phyloP scores from a whole-genome alignment of 2,888 invertebrate genomes.

The Drosophila engyochracea region DNA sequence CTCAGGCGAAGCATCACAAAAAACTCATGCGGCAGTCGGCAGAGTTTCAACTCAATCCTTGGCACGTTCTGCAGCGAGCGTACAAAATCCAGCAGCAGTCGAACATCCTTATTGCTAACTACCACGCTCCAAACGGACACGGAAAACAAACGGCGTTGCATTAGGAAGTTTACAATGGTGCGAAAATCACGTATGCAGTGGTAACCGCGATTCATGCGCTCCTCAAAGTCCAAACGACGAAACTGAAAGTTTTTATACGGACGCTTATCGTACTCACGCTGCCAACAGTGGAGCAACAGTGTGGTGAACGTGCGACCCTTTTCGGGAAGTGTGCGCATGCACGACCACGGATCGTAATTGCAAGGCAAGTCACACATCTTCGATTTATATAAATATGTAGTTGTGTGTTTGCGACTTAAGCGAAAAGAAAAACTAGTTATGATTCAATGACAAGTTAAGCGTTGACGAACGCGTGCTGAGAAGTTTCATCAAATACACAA shows the following conservation, averaged over 20 bases:
- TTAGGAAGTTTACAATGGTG: constrained; percentile 72
- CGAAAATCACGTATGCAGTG: constrained; percentile 70
- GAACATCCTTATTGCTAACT: constrained; percentile 40
- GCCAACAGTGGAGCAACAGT: constrained; percentile 83
- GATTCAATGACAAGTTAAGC: constrained; percentile 5
- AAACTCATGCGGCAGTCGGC: constrained; percentile 68
- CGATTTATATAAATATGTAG: constrained; percentile 3
- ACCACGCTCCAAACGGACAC: constrained; percentile 58
- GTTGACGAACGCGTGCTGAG: neutral
- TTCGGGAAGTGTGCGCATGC: neutral
- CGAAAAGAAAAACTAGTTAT: neutral
- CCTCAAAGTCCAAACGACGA: constrained; percentile 71
- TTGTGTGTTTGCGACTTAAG: neutral
- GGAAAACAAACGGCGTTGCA: constrained; percentile 34
- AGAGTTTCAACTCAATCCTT: constrained; percentile 67
- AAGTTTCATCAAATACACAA: neutral
- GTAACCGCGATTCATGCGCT: constrained; percentile 72
- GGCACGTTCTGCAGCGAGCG: constrained; percentile 50
- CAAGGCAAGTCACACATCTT: constrained; percentile 69
- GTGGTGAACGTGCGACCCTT: constrained; percentile 45
- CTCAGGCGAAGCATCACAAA: constrained; percentile 65
- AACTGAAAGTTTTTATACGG: constrained; percentile 81
- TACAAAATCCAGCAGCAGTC: constrained; percentile 58
- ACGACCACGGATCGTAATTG: constrained; percentile 15
- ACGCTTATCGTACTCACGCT: constrained; percentile 81